These are phyloP conservation scores for Thunnus maccoyii DNA, from an alignment of 2,113 vertebrate genomes.

Conservation along the genomic window DNA sequence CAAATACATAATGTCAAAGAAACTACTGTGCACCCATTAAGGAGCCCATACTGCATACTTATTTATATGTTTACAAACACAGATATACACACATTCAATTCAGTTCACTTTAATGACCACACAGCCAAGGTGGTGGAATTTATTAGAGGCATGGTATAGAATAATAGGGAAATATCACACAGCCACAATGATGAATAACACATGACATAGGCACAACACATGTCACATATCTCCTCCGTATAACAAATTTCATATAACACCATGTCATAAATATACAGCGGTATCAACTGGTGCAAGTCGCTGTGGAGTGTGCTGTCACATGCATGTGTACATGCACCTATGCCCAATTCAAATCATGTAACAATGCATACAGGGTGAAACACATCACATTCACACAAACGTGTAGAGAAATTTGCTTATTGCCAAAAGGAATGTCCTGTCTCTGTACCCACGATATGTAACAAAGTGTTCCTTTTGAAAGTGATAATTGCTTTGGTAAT, in stretches of 20 bases:
- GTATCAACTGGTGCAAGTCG: background rate
- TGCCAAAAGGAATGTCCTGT: background rate
- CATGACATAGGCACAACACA: background rate
- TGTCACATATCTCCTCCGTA: background rate
- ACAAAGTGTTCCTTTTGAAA: conserved; percentile 45
- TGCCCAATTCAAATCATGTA: background rate
- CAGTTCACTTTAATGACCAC: too few relatives aligned
- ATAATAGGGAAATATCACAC: background rate
- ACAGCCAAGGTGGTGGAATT: background rate
- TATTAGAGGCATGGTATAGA: background rate
- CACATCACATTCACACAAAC: background rate
- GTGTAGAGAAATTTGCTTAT: background rate
- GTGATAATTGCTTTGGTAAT: conserved; percentile 42
- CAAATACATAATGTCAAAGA: too few relatives aligned
- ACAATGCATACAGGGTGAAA: background rate
- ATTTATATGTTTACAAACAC: background rate
- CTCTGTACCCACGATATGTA: background rate
- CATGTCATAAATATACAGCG: background rate
- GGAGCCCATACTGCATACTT: too few relatives aligned
- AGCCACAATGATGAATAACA: background rate
- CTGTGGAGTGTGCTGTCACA: background rate
- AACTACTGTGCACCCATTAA: too few relatives aligned
- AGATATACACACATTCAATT: background rate
- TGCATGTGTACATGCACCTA: background rate
- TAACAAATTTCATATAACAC: background rate